Base-by-base conservation (phyloP, 2,113 vertebrate species). In the Sprattus sprattus region DNA sequence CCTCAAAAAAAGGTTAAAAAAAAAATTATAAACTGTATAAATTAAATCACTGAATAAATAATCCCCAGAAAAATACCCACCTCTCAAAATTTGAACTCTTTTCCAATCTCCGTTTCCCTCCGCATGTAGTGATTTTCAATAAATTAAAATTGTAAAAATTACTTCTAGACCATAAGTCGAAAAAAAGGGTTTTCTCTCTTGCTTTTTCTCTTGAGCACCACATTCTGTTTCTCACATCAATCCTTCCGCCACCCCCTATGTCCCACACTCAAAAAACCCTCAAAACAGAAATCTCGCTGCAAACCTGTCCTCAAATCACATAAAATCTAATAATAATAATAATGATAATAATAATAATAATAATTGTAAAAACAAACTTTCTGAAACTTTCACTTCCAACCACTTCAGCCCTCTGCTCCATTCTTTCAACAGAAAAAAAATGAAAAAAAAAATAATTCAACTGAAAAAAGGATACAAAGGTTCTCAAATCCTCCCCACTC, bases 311-410 rank as follows among this genome's bases (percentile, higher is more conserved):
- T 93, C 91, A 95, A 95, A 95, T 92, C 91, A 93, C 90, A 94
- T 92, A 91, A 95, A 95, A 94, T 91, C 91, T 92, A 92, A 94
- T 93, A 93, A 94, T 85, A 86, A 86, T 81, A 86, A 87, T 82
- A 83, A 86, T 47, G 4, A 91, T 85, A 93, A 92, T 91, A 93
- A 92, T 91, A 93, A 94, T 87, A 92, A 93, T 89, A 92, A 94
- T 92, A 94, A 91, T 89, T 92, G 92, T 93, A 92, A 94, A 94
- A 95, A 94, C 92, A 93, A 94, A 94, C 94, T 88, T 83, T 91
- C 93, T 91, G 92, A 89, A 94, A 92, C 94, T 92, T 94, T 93
- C 93, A 86, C 88, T 92, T 91, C 88, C 90, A 90, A 91, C 91
- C 89, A 91, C 91, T 87, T 82, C 91, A 89, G 87, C 87, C 87